phyloP scores from a whole-genome alignment of 2,113 vertebrate genomes.

The Burhinus bistriatus region DNA sequence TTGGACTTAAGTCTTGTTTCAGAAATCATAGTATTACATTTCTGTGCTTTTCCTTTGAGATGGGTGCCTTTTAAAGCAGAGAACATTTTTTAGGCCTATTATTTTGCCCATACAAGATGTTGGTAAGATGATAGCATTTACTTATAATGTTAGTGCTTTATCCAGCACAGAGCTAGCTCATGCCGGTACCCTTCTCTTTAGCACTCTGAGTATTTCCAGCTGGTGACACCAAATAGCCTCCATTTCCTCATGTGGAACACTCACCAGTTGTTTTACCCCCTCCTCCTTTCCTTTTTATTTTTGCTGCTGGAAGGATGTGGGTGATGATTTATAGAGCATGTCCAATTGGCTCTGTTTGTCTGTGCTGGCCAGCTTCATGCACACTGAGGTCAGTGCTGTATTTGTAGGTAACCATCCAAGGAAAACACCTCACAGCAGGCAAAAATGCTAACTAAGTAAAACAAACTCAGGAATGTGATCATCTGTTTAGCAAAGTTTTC shows the following conservation, averaged over 20 bases:
- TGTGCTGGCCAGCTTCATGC: conserved; percentile 55
- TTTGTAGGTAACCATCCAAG: conserved; percentile 72
- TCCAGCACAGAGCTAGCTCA: background rate
- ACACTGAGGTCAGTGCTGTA: conserved; percentile 62
- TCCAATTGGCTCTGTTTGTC: conserved; percentile 75
- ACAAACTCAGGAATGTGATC: conserved; percentile 62
- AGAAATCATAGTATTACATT: background rate
- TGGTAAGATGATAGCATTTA: background rate
- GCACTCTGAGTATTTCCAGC: conserved; percentile 83
- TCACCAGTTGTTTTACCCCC: conserved; percentile 64
- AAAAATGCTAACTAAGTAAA: conserved; percentile 73
- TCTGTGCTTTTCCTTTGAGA: background rate
- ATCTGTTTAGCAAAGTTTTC: conserved; percentile 67
- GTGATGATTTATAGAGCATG: conserved; percentile 79
- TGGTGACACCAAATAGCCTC: conserved; percentile 76
- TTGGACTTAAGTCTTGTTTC: background rate
- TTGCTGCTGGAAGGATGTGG: conserved; percentile 74
- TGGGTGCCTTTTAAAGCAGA: background rate
- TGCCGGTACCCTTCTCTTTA: conserved; percentile 70
- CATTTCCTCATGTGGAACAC: conserved; percentile 71
- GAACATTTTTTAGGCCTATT: background rate
- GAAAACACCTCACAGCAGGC: conserved; percentile 74
- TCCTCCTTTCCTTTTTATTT: conserved; percentile 48
- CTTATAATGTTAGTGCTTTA: background rate
- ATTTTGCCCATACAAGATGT: background rate